Base-by-base conservation (phyloP, 2,888 invertebrate species). In the Tricholauxania praeusta region DNA sequence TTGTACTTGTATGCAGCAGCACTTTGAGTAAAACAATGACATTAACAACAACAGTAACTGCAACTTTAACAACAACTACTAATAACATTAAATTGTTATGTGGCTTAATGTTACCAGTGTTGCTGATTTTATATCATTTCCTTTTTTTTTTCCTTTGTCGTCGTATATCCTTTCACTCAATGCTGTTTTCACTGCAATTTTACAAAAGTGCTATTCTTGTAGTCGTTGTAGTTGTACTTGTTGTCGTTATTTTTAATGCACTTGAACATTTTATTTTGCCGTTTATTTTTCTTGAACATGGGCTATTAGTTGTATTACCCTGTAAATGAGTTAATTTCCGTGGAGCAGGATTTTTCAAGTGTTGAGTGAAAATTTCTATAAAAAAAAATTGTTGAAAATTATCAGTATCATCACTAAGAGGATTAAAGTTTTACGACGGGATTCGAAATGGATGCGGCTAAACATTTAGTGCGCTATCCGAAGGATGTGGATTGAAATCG, bases 81-180 rank as follows among this genome's bases (percentile, higher is more conserved):
- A 59, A 66, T 59, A 65, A 72, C 72, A 59, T 71, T 71, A 71
- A 71, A 71, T 47, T 72, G 57, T 48, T 72, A 60, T 60, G 66
- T 72, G 52, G 66, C 39, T 17, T 57, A 39, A 39, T 39, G 10
- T 39, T 39, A 10, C 39, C 39, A 39, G 39, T 39, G 10, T 39
- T 39, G 39, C 39, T 10, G 39, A 39, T 39, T 39, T 39, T 4
- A 28, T 28, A 28, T 0, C 28, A 28, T 28, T 3, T 4, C 3
- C 8, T 39, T 39, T 39, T 39, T 39, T 39, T 39, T 39, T 28
- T 28, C 4, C 28, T 28, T 28, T 28, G 28, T 28, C 3, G 10
- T 39, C 39, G 39, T 10, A 7, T 39, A 10, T 39, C 7, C 39
- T 39, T 39, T 7, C 39, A 10, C 39, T 39, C 39, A 39, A 7